Evolutionary conservation across 1,140 invertebrate species (phyloP).

Genomic region (Lysiphlebus fabarum): DNA sequence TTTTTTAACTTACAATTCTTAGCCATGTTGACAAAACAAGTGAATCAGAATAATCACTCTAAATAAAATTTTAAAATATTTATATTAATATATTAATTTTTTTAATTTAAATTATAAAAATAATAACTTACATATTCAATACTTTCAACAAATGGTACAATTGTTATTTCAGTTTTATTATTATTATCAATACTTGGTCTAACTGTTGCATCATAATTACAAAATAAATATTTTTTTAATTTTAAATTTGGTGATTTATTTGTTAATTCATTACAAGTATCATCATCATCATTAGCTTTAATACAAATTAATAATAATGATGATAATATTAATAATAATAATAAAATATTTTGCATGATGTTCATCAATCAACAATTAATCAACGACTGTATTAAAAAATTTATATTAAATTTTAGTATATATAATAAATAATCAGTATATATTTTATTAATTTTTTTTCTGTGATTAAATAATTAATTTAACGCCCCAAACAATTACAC

Average conservation of each 20-base stretch:
- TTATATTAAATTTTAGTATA: slow-evolving; percentile 19
- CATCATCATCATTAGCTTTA: not conserved
- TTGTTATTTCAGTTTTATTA: slow-evolving; percentile 43
- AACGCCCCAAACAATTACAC: not conserved
- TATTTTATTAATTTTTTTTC: no score
- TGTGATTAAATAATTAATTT: not conserved
- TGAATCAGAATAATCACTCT: slow-evolving; percentile 25
- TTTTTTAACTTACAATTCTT: slow-evolving; percentile 33
- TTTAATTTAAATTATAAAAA: not conserved
- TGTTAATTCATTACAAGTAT: slow-evolving; percentile 31
- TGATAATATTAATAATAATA: no score
- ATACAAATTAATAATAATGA: no score
- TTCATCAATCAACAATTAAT: slow-evolving; percentile 1
- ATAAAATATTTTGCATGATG: not conserved
- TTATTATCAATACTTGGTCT: slow-evolving; percentile 40
- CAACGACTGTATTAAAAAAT: not conserved
- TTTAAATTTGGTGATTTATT: slow-evolving; percentile 25
- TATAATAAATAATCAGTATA: not conserved
- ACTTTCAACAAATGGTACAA: slow-evolving; percentile 49
- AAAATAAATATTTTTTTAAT: slow-evolving; percentile 51
- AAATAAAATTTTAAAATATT: not conserved
- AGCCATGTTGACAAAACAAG: slow-evolving; percentile 26
- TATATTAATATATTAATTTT: not conserved
- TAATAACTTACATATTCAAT: slow-evolving; percentile 38
- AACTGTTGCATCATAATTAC: slow-evolving; percentile 51